Percentiles rank a stretch among this genome's conserved stretches.
These are phyloP conservation scores for Flexamia atlantica DNA, from an alignment of 2,888 invertebrate species.

Conservation along the genomic window DNA sequence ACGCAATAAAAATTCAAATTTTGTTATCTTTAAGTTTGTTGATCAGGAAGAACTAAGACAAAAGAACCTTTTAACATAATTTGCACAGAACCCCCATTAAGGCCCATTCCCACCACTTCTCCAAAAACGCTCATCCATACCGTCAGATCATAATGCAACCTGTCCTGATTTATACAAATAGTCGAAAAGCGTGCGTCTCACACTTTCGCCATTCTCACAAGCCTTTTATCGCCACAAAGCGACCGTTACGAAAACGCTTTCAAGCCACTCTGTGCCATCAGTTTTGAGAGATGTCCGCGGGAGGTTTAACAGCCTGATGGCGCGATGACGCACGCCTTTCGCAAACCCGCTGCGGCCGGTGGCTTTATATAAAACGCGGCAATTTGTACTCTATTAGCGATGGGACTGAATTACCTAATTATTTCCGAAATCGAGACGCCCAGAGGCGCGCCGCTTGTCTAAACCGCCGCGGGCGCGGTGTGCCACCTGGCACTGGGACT, in stretches of 20 bases:
- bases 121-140: neutral
- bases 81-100: neutral
- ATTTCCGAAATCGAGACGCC: slow-evolving; percentile 29
- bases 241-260: neutral
- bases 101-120: neutral
- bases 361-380: slow-evolving; percentile 21
- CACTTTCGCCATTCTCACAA: neutral
- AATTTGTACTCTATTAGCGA: slow-evolving; percentile 50
- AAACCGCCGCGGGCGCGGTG: neutral
- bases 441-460: slow-evolving; percentile 9
- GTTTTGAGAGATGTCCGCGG: neutral
- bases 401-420: slow-evolving; percentile 34
- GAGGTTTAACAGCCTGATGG: neutral
- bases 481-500: slow-evolving; percentile 1
- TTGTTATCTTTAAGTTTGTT: neutral
- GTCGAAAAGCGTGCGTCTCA: neutral
- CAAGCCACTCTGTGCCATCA: neutral
- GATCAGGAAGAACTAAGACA: neutral
- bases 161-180: neutral
- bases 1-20: neutral
- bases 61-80: neutral
- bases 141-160: neutral
- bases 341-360: neutral
- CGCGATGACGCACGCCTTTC: slow-evolving; percentile 11
- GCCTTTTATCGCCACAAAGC: neutral